phyloP scores from a whole-genome alignment of 2,797 vertebrate species.

The Enteromius paludinosus region DNA sequence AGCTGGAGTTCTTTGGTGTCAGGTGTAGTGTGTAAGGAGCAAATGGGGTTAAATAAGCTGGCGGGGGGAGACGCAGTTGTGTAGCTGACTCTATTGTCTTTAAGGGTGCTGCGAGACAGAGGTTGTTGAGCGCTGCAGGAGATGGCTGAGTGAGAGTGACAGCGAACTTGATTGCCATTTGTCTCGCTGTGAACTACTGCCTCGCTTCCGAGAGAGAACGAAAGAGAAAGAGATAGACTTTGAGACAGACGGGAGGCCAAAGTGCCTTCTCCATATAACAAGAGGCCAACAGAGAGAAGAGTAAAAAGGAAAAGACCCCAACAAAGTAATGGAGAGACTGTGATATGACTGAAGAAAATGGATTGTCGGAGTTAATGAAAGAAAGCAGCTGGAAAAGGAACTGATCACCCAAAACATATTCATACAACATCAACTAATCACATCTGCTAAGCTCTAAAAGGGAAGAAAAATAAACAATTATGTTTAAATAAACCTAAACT shows the following conservation, averaged over 20 bases:
- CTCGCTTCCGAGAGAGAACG: constrained; percentile 58
- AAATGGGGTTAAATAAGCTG: constrained; percentile 50
- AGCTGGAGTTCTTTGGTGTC: constrained; percentile 24
- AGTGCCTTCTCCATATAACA: constrained; percentile 14
- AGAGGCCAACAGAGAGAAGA: not conserved
- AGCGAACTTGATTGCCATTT: constrained; percentile 67
- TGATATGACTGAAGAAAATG: not conserved
- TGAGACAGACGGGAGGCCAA: constrained; percentile 2
- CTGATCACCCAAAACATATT: not conserved
- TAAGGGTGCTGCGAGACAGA: constrained; percentile 33
- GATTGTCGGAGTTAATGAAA: not conserved
- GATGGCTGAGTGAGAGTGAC: constrained; percentile 55
- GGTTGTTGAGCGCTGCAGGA: constrained; percentile 48
- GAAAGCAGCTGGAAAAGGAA: not conserved
- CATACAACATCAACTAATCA: not conserved
- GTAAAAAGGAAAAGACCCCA: not conserved
- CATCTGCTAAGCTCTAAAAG: not conserved
- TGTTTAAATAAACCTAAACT: not conserved
- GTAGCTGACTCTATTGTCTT: constrained; percentile 50
- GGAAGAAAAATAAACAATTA: not conserved
- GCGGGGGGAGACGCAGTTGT: constrained; percentile 1
- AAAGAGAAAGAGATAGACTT: constrained; percentile 29
- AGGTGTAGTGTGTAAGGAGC: constrained; percentile 35
- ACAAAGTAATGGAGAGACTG: not conserved
- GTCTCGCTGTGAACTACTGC: constrained; percentile 57